A percentile compares a stretch with the other conserved stretches of the same genome.
phyloP scores from a whole-genome alignment of 2,888 invertebrate species.

The Eulithis prunata region DNA sequence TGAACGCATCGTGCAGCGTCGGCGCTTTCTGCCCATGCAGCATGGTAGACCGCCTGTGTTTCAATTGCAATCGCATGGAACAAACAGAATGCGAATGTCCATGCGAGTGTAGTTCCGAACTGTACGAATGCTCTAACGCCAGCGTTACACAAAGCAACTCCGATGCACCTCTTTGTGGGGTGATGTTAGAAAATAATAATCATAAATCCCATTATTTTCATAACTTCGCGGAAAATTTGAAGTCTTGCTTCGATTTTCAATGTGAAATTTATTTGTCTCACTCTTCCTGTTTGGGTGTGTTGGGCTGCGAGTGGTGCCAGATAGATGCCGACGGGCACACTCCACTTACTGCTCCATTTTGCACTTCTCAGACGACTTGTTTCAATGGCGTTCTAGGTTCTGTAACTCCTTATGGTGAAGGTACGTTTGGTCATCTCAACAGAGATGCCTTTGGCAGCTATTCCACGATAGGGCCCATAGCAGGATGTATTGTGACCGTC shows the following conservation, averaged over 20 bases:
- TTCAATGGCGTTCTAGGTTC: constrained; percentile 94
- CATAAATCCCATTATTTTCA: constrained; percentile 79
- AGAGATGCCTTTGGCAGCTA: constrained; percentile 82
- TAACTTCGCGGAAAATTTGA: constrained; percentile 82
- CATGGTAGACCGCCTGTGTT: constrained; percentile 93
- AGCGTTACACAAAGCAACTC: constrained; percentile 62
- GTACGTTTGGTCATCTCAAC: constrained; percentile 81
- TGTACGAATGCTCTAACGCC: constrained; percentile 67
- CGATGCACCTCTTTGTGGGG: constrained; percentile 73
- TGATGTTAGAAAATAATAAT: constrained; percentile 77
- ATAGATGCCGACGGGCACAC: constrained; percentile 90
- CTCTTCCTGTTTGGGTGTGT: constrained; percentile 88
- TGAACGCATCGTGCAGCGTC: constrained; percentile 93
- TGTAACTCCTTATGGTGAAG: constrained; percentile 92
- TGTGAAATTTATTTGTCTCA: constrained; percentile 87
- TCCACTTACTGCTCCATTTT: constrained; percentile 88
- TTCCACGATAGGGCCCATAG: constrained; percentile 93
- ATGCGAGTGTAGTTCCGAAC: constrained; percentile 91
- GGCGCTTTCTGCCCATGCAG: constrained; percentile 96
- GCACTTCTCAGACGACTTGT: constrained; percentile 91
- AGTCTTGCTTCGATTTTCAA: constrained; percentile 87
- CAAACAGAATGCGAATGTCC: constrained; percentile 98
- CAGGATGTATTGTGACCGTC: constrained; percentile 92
- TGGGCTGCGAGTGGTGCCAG: constrained; percentile 97
- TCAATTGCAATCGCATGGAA: constrained; percentile 97